These are phyloP conservation scores for Allophyes oxyacanthae DNA, from an alignment of 2,888 invertebrate genomes.

Conservation along the genomic window DNA sequence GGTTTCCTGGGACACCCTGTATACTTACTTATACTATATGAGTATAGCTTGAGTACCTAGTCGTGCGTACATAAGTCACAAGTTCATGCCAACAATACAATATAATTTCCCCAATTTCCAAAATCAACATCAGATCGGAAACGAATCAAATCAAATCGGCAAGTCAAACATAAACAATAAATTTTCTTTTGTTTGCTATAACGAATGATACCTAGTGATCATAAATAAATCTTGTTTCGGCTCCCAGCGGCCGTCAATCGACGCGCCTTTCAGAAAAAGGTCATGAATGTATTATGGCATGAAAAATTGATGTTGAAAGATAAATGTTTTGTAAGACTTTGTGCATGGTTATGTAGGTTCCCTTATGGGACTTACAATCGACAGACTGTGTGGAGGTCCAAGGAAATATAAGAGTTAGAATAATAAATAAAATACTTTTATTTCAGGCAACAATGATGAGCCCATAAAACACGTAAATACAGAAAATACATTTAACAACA, in stretches of 20 bases:
- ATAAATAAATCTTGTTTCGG: slow-evolving; percentile 14
- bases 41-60: too few species aligned
- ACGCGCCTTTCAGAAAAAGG: background rate
- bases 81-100: background rate
- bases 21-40: too few species aligned
- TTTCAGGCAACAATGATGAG: too few species aligned
- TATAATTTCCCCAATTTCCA: background rate
- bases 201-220: background rate
- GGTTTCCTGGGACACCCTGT: too few species aligned
- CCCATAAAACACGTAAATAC: too few species aligned
- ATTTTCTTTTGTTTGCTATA: slow-evolving; percentile 2
- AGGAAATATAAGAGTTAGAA: too few species aligned
- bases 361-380: too few species aligned
- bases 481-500: too few species aligned
- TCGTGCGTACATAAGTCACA: too few species aligned
- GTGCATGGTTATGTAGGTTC: too few species aligned
- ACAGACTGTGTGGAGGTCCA: too few species aligned
- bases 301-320: slow-evolving; percentile 12
- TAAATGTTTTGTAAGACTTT: background rate
- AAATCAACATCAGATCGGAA: slow-evolving; percentile 8
- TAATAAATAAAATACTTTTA: too few species aligned
- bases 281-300: slow-evolving; percentile 17
- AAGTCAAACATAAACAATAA: slow-evolving; percentile 10
- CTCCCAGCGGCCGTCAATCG: slow-evolving; percentile 6
- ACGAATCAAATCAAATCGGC: slow-evolving; percentile 3